Percentiles rank a stretch among this genome's conserved stretches.
phyloP scores from a whole-genome alignment of 2,888 invertebrate genomes.

The Nomada fabriciana region DNA sequence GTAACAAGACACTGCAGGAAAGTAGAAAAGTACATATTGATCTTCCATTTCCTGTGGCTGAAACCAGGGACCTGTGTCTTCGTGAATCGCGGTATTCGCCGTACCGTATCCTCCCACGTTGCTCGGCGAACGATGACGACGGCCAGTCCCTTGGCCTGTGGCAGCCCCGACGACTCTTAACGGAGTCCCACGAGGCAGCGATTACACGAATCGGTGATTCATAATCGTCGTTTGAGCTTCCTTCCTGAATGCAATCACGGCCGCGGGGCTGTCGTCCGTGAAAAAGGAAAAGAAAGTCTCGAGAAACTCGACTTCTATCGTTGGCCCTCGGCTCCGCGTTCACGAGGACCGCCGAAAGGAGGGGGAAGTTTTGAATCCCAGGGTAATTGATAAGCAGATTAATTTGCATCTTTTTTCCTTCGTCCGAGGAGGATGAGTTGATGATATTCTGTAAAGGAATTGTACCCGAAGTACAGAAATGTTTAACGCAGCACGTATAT shows the following conservation, averaged over 20 bases:
- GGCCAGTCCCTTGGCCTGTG: constrained; percentile 17
- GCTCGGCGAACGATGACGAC: constrained; percentile 66
- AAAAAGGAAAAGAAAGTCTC: constrained; percentile 30
- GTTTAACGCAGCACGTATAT: no score
- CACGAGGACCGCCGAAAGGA: not conserved
- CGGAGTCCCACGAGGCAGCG: constrained; percentile 59
- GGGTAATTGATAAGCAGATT: not conserved
- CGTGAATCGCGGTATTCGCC: constrained; percentile 57
- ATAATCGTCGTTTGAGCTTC: constrained; percentile 62
- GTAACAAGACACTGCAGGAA: constrained; percentile 45
- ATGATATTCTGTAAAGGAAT: not conserved
- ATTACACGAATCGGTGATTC: constrained; percentile 72
- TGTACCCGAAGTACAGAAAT: not conserved
- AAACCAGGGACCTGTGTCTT: constrained; percentile 43
- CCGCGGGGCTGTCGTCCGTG: constrained; percentile 8
- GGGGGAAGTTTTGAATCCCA: not conserved
- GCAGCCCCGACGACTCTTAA: constrained; percentile 28
- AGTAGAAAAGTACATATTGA: constrained; percentile 58
- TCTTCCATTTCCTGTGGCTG: constrained; percentile 61
- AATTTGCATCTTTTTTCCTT: not conserved
- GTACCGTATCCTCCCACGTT: constrained; percentile 66
- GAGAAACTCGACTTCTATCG: not conserved
- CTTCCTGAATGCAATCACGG: constrained; percentile 51
- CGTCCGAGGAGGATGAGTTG: not conserved
- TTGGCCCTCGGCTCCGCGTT: not conserved